Percentiles rank a stretch among this genome's conserved stretches.
Evolutionary conservation across 2,797 vertebrate species (phyloP).

Genomic region (Ispidina picta): DNA sequence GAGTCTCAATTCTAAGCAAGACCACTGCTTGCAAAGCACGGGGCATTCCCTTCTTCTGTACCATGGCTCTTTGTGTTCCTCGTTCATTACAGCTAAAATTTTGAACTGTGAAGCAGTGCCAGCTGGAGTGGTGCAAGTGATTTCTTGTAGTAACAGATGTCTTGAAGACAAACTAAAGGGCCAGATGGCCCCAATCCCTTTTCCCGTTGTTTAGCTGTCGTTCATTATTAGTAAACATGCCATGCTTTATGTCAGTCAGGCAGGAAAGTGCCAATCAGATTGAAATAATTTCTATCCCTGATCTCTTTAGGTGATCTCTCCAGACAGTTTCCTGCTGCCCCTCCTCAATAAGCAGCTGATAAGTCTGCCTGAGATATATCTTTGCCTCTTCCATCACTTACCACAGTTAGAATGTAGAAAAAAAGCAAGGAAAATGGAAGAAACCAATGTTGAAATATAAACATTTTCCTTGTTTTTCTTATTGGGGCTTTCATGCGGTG

Average conservation of each 20-base stretch:
- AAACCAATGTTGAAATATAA: background rate
- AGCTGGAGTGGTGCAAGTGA: slow-evolving; percentile 53
- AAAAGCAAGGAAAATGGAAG: background rate
- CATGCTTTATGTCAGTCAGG: background rate
- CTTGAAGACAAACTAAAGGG: slow-evolving; percentile 8
- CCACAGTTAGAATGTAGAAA: background rate
- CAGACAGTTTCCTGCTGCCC: background rate
- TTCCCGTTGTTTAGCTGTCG: background rate
- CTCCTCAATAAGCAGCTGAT: background rate
- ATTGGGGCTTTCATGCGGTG: background rate
- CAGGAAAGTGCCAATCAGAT: slow-evolving; percentile 29
- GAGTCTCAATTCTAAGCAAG: background rate
- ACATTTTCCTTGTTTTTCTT: background rate
- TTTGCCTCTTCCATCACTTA: background rate
- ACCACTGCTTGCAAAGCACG: background rate
- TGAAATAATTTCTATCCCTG: background rate
- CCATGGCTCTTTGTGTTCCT: background rate
- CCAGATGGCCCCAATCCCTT: slow-evolving; percentile 51
- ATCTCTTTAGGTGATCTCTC: slow-evolving; percentile 4
- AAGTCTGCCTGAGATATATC: background rate
- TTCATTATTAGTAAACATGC: slow-evolving; percentile 36
- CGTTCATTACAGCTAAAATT: background rate
- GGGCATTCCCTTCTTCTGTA: background rate
- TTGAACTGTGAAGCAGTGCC: slow-evolving; percentile 29
- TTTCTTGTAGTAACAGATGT: slow-evolving; percentile 53